phyloP scores from a whole-genome alignment of 2,113 vertebrate species.

The Chascanopsetta lugubris region DNA sequence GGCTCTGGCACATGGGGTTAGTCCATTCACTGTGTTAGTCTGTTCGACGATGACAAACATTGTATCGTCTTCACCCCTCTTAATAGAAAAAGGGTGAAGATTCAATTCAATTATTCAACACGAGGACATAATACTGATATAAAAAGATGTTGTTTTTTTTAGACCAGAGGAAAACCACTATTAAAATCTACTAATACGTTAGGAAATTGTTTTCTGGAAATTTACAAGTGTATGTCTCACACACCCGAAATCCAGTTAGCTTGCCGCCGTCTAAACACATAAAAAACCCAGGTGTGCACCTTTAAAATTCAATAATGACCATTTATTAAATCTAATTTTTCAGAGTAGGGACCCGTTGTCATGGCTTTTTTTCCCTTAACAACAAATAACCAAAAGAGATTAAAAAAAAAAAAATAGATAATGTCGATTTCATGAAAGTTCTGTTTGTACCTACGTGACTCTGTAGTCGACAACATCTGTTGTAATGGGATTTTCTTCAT shows the following conservation, averaged over 20 bases:
- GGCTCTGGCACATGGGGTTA: slow-evolving; percentile 91
- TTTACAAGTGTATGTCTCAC: not conserved
- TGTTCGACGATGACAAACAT: not conserved
- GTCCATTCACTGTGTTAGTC: slow-evolving; percentile 41
- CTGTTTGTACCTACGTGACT: not conserved
- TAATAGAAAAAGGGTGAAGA: not conserved
- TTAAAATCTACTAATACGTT: not conserved
- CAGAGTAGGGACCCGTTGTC: too few relatives aligned
- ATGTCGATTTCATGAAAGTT: not conserved
- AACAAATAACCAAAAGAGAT: not conserved
- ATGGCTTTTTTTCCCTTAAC: not conserved
- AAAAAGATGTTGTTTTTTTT: not conserved
- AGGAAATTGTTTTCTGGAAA: not conserved
- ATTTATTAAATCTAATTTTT: too few relatives aligned
- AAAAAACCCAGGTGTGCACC: too few relatives aligned
- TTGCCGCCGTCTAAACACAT: too few relatives aligned
- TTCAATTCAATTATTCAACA: not conserved
- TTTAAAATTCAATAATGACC: too few relatives aligned
- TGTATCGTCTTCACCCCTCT: not conserved
- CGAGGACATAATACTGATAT: not conserved
- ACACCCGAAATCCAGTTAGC: too few relatives aligned
- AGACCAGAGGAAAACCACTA: too few relatives aligned
- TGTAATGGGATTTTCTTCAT: not conserved
- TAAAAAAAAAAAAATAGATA: too few relatives aligned
- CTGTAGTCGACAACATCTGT: not conserved